Evolutionary conservation across 2,797 vertebrate genomes (phyloP), one percentile per base, ranked within the genome.

Genomic region (Apogon talboti): DNA sequence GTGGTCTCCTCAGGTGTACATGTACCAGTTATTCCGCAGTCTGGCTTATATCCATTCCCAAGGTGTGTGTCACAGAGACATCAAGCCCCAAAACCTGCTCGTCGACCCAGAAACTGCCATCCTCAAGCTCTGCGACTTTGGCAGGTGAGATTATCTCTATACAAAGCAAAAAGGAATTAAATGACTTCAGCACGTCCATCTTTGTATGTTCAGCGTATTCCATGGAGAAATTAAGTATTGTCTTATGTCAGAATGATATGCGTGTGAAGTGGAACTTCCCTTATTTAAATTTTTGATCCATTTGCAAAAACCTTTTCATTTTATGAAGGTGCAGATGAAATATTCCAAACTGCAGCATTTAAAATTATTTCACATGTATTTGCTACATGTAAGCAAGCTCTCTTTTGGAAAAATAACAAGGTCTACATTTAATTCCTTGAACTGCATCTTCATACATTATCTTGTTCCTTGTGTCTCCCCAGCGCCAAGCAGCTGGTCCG

Each of bases 41-140:
- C 84, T 97, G 87, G 96, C 96, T 51, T 97, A 97, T 81, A 97
- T 97, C 89, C 96, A 97, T 92, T 97, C 96, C 90, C 96, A 97
- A 88, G 96, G 96, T 0, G 95, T 97, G 63, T 97, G 96, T 86
- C 96, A 97, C 89, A 88, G 96, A 62, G 96, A 97, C 90, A 97
- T 97, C 90, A 97, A 97, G 78, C 96, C 96, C 59, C 96, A 97
- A 86, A 97, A 97, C 79, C 91, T 97, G 70, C 92, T 97, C 46
- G 96, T 97, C 45, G 96, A 97, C 86, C 96, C 96, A 0, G 96
- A 97, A 83, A 96, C 95, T 0, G 96, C 96, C 45, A 92, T 97
- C 63, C 95, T 97, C 70, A 97, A 96, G 85, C 94, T 97, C 59
- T 96, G 96, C 18, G 96, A 96, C 88, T 97, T 97, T 62, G 96